phyloP scores from a whole-genome alignment of 2,113 vertebrate genomes.

The Rhadina sibilatrix region DNA sequence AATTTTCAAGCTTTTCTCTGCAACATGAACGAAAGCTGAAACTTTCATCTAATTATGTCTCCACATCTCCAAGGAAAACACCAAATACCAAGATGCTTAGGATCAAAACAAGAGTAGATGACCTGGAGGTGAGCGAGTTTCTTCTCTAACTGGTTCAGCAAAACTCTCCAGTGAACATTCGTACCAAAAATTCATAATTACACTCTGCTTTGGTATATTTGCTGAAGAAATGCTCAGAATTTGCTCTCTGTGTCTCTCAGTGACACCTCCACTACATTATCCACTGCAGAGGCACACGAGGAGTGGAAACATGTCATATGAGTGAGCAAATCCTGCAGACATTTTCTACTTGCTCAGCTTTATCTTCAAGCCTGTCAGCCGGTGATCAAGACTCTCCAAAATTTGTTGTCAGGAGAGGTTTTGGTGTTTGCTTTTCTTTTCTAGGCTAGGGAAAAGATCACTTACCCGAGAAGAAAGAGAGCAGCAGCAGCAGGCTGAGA shows the following conservation, averaged over 20 bases:
- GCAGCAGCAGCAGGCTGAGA: conserved; percentile 70
- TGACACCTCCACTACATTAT: neutral
- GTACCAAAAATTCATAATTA: conserved; percentile 28
- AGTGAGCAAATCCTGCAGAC: conserved; percentile 5
- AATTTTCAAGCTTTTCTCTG: conserved; percentile 49
- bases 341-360: conserved; percentile 40
- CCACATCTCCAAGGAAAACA: conserved; percentile 29
- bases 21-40: conserved; percentile 12
- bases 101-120: conserved; percentile 44
- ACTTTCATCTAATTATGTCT: conserved; percentile 46
- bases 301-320: neutral
- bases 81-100: conserved; percentile 6
- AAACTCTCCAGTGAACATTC: conserved; percentile 9
- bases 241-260: neutral
- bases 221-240: neutral
- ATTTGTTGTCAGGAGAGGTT: neutral
- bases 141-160: conserved; percentile 49
- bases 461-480: conserved; percentile 74
- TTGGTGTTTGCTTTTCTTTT: neutral
- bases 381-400: neutral
- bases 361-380: conserved; percentile 18
- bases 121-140: conserved; percentile 11
- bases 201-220: neutral
- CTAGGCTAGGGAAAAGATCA: conserved; percentile 9
- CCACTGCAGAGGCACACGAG: neutral